Evolutionary conservation across 2,888 invertebrate genomes (phyloP).

Genomic region (Villa cingulata): DNA sequence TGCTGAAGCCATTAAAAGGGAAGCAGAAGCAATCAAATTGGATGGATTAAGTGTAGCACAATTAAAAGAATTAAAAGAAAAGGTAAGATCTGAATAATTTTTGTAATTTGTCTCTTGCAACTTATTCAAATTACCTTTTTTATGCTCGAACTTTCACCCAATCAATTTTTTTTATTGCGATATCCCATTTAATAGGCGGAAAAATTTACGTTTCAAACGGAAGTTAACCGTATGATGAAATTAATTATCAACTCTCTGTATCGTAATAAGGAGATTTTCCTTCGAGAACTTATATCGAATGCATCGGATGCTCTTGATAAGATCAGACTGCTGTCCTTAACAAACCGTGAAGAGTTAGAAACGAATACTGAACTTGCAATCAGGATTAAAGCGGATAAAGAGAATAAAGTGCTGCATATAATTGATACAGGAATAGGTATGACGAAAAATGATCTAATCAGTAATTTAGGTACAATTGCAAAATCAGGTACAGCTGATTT

Average conservation of each 20-base stretch:
- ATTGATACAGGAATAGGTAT: conserved; percentile 96
- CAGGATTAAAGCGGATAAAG: conserved; percentile 86
- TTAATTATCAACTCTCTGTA: conserved; percentile 98
- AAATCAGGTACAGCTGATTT: conserved; percentile 97
- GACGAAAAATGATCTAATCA: conserved; percentile 85
- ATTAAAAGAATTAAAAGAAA: conserved; percentile 78
- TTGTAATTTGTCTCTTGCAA: not conserved
- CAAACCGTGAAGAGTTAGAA: conserved; percentile 65
- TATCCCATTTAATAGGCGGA: conserved; percentile 55
- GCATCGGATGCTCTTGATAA: conserved; percentile 98
- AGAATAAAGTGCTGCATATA: conserved; percentile 79
- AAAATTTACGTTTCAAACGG: conserved; percentile 88
- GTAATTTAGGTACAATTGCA: conserved; percentile 96
- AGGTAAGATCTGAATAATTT: conserved; percentile 26
- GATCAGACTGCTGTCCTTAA: conserved; percentile 84
- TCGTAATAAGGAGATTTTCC: conserved; percentile 97
- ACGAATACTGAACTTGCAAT: conserved; percentile 73
- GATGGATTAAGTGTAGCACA: conserved; percentile 92
- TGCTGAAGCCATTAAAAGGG: conserved; percentile 77
- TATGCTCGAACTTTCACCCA: not conserved
- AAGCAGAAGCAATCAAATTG: conserved; percentile 91
- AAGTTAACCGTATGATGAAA: conserved; percentile 99
- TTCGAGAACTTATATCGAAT: conserved; percentile 96
- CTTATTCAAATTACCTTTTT: not conserved
- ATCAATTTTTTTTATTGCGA: conserved; percentile 6